These are phyloP conservation scores for Xenopus borealis DNA, from an alignment of 2,113 vertebrate genomes.

Conservation along the genomic window DNA sequence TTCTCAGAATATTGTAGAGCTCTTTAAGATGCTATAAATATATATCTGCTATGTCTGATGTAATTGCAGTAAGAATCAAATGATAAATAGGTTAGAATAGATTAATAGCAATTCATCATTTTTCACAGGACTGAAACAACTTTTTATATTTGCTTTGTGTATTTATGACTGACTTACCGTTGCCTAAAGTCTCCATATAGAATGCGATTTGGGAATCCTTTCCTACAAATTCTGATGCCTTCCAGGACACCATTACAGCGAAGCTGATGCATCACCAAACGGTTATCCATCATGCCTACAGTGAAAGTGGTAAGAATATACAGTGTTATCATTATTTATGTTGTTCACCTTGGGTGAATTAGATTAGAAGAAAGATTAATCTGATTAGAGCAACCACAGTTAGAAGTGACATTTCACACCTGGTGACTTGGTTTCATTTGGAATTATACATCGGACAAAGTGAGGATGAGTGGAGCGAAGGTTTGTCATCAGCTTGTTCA, in stretches of 20 bases:
- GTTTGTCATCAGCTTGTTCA: conserved; percentile 94
- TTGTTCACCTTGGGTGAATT: background rate
- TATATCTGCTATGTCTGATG: no score
- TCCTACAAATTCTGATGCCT: conserved; percentile 88
- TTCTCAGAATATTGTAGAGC: no score
- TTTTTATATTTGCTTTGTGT: no score
- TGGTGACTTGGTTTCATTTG: conserved; percentile 86
- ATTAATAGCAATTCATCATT: no score
- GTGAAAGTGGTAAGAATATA: background rate
- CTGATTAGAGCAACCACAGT: background rate
- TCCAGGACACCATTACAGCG: conserved; percentile 93
- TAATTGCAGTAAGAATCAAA: no score
- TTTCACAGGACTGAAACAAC: no score
- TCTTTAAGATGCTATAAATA: no score
- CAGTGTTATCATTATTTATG: fast-evolving
- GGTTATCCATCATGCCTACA: conserved; percentile 80
- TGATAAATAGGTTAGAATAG: no score
- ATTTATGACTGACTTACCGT: conserved; percentile 58
- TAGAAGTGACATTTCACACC: conserved; percentile 57
- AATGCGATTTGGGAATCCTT: conserved; percentile 85
- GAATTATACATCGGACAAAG: conserved; percentile 90
- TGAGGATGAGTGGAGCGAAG: conserved; percentile 87
- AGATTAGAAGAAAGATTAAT: background rate
- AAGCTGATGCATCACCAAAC: conserved; percentile 93
- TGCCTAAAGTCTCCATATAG: conserved; percentile 85